Evolutionary conservation across 1,140 invertebrate genomes (phyloP).

Genomic region (Leptoteleia sp.): DNA sequence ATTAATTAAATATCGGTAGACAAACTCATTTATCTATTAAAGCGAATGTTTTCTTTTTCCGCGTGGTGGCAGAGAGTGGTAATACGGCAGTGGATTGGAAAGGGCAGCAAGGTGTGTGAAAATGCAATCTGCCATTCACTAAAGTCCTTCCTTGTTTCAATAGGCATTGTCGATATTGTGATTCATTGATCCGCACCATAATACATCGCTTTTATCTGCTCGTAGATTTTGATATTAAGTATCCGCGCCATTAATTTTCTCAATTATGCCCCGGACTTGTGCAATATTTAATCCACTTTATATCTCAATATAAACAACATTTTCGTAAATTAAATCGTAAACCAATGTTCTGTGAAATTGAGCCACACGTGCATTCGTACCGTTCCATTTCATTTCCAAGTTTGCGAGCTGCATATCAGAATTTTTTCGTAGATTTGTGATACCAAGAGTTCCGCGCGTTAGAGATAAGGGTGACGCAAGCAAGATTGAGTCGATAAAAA

Average conservation of each 20-base stretch:
- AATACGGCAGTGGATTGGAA: constrained; percentile 31
- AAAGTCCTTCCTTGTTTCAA: constrained; percentile 37
- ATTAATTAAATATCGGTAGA: too few species aligned
- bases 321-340: constrained; percentile 22
- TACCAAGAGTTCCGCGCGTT: too few species aligned
- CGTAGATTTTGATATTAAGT: too few species aligned
- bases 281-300: constrained; percentile 15
- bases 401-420: too few species aligned
- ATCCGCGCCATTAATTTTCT: too few species aligned
- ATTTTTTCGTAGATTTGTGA: too few species aligned
- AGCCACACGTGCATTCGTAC: constrained; percentile 1
- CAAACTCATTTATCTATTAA: too few species aligned
- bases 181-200: constrained; percentile 38
- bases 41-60: too few species aligned
- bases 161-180: constrained; percentile 42
- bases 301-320: constrained; percentile 7
- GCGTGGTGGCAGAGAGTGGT: constrained; percentile 29
- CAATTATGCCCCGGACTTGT: too few species aligned
- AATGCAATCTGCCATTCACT: constrained; percentile 62
- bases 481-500: too few species aligned
- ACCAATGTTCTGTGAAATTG: constrained; percentile 19
- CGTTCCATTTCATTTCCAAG: constrained; percentile 16
- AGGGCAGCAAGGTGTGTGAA: constrained; percentile 44
- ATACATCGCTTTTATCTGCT: constrained; percentile 27
- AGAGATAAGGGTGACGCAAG: too few species aligned